A percentile compares a stretch with the other conserved stretches of the same genome.
Evolutionary conservation across 2,888 invertebrate species (phyloP).

Genomic region (Drosophila flavopinicola): DNA sequence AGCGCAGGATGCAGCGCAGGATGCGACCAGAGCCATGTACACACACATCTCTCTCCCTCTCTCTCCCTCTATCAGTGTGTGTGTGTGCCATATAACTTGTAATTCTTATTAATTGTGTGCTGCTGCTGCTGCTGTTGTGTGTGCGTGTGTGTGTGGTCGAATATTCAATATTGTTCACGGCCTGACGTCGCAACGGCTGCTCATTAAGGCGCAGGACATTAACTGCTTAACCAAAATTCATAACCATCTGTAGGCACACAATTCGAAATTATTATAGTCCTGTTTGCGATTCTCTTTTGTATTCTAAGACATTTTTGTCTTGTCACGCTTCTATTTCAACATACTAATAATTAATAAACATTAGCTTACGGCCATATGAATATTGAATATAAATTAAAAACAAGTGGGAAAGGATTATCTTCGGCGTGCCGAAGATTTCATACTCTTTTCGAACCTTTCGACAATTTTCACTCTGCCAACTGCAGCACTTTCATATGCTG

Average conservation of each 20-base stretch:
- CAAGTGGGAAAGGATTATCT: too few species aligned
- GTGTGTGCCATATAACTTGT: constrained; percentile 74
- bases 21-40: constrained; percentile 31
- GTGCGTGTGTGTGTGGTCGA: constrained; percentile 10
- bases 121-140: constrained; percentile 33
- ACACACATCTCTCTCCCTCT: too few species aligned
- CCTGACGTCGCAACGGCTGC: constrained; percentile 27
- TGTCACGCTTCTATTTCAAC: neutral
- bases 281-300: too few species aligned
- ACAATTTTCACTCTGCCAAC: too few species aligned
- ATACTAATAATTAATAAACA: too few species aligned
- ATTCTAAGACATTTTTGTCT: neutral
- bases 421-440: too few species aligned
- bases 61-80: constrained; percentile 13
- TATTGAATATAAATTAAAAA: too few species aligned
- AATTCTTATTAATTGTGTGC: constrained; percentile 83
- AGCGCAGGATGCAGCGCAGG: constrained; percentile 37
- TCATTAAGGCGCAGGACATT: constrained; percentile 48
- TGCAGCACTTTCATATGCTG: too few species aligned
- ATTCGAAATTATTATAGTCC: constrained; percentile 9
- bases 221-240: constrained; percentile 42
- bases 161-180: constrained; percentile 37
- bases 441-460: too few species aligned
- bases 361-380: too few species aligned
- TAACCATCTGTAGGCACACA: constrained; percentile 18